phyloP scores from a whole-genome alignment of 2,113 vertebrate species.

The Gymnogyps californianus region DNA sequence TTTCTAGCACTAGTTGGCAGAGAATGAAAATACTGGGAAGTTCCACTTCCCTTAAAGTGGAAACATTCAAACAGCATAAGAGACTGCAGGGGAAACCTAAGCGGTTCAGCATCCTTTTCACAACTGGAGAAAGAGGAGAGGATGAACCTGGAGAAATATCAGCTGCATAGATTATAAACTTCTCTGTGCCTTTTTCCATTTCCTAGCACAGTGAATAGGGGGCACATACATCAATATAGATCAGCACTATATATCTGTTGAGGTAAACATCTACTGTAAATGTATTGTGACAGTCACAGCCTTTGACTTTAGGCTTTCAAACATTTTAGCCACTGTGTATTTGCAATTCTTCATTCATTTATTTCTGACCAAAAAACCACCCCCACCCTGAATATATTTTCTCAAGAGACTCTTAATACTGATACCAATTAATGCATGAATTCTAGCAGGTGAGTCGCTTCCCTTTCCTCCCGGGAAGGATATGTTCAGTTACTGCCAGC shows the following conservation, averaged over 20 bases:
- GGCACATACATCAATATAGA: accelerated
- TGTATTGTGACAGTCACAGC: neutral
- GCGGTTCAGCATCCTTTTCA: neutral
- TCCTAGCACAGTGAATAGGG: neutral
- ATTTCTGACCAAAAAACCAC: neutral
- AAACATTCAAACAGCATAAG: neutral
- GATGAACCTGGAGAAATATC: neutral
- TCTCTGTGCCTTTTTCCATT: accelerated
- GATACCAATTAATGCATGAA: neutral
- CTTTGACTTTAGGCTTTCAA: neutral
- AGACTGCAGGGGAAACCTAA: neutral
- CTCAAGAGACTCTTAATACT: neutral
- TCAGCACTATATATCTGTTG: accelerated
- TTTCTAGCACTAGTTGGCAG: too few relatives aligned
- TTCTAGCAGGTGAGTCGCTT: slow-evolving; percentile 29
- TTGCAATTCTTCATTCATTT: neutral
- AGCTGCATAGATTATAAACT: neutral
- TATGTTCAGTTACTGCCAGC: neutral
- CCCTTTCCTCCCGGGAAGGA: neutral
- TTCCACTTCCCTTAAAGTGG: neutral
- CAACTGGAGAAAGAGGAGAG: neutral
- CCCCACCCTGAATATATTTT: neutral
- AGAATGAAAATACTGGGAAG: neutral
- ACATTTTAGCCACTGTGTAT: accelerated
- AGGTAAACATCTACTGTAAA: accelerated